phyloP scores from a whole-genome alignment of 2,888 invertebrate species.

The Drosophila lutescens region DNA sequence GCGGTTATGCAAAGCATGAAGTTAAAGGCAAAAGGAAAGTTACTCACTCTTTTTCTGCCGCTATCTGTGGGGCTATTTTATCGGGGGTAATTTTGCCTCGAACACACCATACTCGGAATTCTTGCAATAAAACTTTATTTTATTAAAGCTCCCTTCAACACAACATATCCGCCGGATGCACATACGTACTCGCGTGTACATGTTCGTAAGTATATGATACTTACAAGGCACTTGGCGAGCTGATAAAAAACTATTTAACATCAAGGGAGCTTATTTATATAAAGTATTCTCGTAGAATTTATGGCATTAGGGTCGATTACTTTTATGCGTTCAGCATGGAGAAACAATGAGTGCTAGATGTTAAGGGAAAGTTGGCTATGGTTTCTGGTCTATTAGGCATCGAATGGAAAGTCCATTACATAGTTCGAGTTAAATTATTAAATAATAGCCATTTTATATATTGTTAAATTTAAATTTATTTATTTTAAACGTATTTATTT shows the following conservation, averaged over 20 bases:
- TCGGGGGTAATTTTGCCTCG: conserved; percentile 11
- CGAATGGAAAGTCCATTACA: conserved; percentile 8
- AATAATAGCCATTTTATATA: too few species aligned
- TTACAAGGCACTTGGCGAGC: conserved; percentile 18
- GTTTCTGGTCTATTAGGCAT: conserved; percentile 32
- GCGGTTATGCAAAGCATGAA: conserved; percentile 42
- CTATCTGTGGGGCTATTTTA: conserved; percentile 1
- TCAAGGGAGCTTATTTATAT: conserved; percentile 32
- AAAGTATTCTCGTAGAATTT: conserved; percentile 25
- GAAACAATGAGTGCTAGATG: conserved; percentile 9
- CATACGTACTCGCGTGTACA: conserved; percentile 4
- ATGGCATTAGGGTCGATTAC: conserved; percentile 39
- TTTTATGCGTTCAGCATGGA: conserved; percentile 27
- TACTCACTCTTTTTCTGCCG: not conserved
- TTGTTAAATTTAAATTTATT: too few species aligned
- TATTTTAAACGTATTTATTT: too few species aligned
- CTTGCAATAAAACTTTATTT: conserved; percentile 36
- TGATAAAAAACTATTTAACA: conserved; percentile 53
- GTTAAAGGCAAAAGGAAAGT: conserved; percentile 7
- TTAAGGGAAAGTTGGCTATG: conserved; percentile 24
- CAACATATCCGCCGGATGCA: conserved; percentile 45
- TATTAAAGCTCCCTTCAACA: conserved; percentile 34
- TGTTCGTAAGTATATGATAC: conserved; percentile 6
- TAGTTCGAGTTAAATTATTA: too few species aligned
- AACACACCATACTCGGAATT: not conserved